These are phyloP conservation scores for Wiebesia pumilae DNA, from an alignment of 1,140 invertebrate species.

Conservation along the genomic window DNA sequence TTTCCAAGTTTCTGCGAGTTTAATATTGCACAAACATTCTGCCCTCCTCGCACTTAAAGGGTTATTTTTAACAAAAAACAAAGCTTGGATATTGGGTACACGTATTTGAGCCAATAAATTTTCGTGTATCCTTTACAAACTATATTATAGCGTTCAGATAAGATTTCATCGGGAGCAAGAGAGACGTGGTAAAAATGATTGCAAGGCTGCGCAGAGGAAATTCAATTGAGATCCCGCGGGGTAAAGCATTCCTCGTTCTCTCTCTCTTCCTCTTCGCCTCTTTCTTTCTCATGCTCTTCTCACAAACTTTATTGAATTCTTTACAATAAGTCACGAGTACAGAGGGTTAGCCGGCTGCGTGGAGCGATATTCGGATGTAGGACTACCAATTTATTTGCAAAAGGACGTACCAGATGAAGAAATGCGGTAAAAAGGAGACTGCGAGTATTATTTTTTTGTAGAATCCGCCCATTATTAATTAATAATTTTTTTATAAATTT, in stretches of 20 bases:
- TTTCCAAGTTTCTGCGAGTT: not conserved
- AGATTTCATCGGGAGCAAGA: not conserved
- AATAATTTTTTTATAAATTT: not conserved
- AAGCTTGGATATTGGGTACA: not conserved
- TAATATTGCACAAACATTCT: no score
- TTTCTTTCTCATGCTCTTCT: conserved; percentile 64
- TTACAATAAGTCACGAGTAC: conserved; percentile 66
- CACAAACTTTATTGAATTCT: conserved; percentile 74
- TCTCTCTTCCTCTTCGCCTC: not conserved
- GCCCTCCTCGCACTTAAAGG: not conserved
- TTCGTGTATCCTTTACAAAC: not conserved
- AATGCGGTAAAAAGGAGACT: not conserved
- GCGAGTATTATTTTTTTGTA: not conserved
- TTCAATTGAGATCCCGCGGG: conserved; percentile 4
- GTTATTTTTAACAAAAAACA: not conserved
- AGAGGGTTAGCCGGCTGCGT: conserved; percentile 24
- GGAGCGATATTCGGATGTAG: not conserved
- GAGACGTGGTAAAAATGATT: conserved; percentile 56
- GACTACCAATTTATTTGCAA: not conserved
- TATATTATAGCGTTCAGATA: conserved; percentile 28
- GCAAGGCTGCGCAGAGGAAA: conserved; percentile 58
- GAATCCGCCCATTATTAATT: not conserved
- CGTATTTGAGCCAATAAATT: not conserved
- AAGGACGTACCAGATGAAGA: not conserved
- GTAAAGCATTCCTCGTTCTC: not conserved